Percentiles rank a stretch among this genome's conserved stretches.
These are phyloP conservation scores for Lemur catta DNA, from an alignment of 2,797 vertebrate species.

Conservation along the genomic window DNA sequence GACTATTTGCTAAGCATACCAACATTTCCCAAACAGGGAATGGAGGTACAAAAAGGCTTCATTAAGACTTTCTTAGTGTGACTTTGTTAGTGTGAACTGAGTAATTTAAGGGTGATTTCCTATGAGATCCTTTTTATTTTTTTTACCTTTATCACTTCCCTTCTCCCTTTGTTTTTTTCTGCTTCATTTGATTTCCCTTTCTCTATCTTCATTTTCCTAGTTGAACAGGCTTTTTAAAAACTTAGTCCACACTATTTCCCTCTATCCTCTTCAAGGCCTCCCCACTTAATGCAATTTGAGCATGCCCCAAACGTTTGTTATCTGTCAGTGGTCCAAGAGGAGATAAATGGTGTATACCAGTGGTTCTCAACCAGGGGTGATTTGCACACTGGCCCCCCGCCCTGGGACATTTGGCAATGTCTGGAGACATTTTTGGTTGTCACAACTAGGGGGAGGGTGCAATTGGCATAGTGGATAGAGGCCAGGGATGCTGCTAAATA, in stretches of 20 bases:
- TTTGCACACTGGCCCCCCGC: neutral
- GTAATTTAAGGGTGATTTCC: neutral
- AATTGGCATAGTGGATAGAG: neutral
- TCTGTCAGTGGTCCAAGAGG: neutral
- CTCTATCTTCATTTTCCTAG: neutral
- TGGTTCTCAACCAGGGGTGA: neutral
- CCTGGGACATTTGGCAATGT: neutral
- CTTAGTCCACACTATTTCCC: neutral
- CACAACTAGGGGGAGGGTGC: neutral
- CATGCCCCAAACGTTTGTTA: neutral
- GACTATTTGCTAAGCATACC: slow-evolving; percentile 1
- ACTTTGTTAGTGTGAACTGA: neutral
- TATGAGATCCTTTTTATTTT: neutral
- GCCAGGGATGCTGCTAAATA: neutral
- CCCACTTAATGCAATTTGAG: neutral
- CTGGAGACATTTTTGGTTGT: neutral
- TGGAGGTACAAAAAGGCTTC: neutral
- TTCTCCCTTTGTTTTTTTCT: neutral
- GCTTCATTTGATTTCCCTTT: neutral
- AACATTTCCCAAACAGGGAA: slow-evolving; percentile 38
- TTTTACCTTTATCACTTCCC: neutral
- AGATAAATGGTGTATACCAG: neutral
- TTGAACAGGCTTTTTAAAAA: slow-evolving; percentile 1
- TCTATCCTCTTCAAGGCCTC: neutral
- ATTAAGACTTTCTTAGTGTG: neutral